Conservation (phyloP, 2,113 vertebrate genomes). For the Stictonetta naevosa region DNA sequence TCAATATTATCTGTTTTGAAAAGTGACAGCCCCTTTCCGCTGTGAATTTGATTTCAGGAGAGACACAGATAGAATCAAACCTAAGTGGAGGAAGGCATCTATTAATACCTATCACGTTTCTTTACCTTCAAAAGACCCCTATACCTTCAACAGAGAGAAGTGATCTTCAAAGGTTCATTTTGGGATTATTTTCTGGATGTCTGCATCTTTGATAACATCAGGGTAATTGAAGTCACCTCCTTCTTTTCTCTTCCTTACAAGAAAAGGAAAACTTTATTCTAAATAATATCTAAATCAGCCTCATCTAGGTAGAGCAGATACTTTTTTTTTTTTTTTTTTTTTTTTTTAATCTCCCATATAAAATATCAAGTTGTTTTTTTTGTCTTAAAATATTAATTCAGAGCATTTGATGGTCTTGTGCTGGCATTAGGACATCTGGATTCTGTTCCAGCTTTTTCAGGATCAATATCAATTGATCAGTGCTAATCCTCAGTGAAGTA, state of each 20-base stretch:
- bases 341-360: not conserved
- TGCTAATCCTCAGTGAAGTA: not conserved
- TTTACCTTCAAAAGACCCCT: not conserved
- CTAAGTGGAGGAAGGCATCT: not conserved
- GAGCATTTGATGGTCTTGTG: not conserved
- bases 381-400: not conserved
- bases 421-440: not conserved
- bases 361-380: not conserved
- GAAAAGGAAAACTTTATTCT: not conserved
- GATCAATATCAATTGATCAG: not conserved
- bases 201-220: not conserved
- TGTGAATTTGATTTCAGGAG: not conserved
- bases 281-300: not conserved
- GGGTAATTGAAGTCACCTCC: not conserved
- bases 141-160: not conserved
- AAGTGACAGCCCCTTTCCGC: not conserved
- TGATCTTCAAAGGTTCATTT: not conserved
- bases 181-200: not conserved
- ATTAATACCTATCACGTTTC: not conserved
- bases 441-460: not conserved
- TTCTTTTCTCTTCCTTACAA: not conserved
- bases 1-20: not conserved
- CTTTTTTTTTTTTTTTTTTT: not conserved
- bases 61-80: not conserved
- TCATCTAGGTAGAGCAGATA: not conserved